Evolutionary conservation across 1,140 invertebrate genomes (phyloP).

Genomic region (Nymphalis io): DNA sequence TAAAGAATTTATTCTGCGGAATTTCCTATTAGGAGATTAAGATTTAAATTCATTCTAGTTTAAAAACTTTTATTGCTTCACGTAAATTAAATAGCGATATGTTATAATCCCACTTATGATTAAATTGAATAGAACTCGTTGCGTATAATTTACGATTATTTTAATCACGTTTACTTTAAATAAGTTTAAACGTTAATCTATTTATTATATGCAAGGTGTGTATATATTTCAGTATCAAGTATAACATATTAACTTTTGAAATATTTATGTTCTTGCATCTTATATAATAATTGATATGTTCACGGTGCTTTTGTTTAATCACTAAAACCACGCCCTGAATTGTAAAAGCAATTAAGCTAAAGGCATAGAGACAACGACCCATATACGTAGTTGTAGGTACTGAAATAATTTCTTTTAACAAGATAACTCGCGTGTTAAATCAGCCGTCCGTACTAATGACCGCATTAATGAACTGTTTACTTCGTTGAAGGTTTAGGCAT

Average conservation of each 20-base stretch:
- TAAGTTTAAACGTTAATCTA: not conserved
- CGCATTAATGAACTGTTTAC: slow-evolving; percentile 24
- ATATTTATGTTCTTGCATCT: too few species aligned
- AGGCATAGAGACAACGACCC: slow-evolving; percentile 15
- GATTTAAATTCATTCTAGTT: slow-evolving; percentile 3
- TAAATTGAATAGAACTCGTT: not conserved
- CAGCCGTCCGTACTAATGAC: slow-evolving; percentile 17
- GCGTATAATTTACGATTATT: not conserved
- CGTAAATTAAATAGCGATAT: not conserved
- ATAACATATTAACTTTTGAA: too few species aligned
- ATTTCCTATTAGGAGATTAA: slow-evolving; percentile 19
- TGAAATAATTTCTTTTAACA: slow-evolving; percentile 27
- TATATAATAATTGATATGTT: too few species aligned
- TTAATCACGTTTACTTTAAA: not conserved
- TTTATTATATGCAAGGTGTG: not conserved
- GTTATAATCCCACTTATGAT: not conserved
- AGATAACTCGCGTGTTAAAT: slow-evolving; percentile 25
- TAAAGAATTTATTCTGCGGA: slow-evolving; percentile 27
- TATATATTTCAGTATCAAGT: too few species aligned
- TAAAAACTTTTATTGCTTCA: slow-evolving; percentile 10
- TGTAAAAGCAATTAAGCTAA: not conserved
- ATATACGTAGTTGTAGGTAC: slow-evolving; percentile 8
- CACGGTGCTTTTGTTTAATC: too few species aligned
- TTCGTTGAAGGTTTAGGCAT: not conserved
- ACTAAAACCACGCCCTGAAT: not conserved